A percentile compares a stretch with the other conserved stretches of the same genome.
phyloP scores from a whole-genome alignment of 2,113 vertebrate genomes.

The Hymenochirus boettgeri region DNA sequence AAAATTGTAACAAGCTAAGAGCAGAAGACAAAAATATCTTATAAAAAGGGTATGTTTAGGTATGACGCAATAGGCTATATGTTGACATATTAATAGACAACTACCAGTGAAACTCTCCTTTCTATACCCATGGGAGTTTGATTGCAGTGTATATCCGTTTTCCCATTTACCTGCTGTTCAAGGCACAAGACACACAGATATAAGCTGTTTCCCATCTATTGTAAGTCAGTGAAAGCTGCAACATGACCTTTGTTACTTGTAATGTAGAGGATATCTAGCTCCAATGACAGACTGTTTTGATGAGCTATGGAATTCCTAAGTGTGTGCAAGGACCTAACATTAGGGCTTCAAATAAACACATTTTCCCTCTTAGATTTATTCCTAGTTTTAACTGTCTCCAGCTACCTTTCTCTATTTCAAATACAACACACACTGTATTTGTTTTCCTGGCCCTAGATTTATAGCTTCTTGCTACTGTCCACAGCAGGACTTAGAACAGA shows the following conservation, averaged over 20 bases:
- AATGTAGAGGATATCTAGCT: conserved; percentile 2
- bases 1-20: no score
- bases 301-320: background rate
- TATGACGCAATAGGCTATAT: no score
- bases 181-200: background rate
- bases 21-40: no score
- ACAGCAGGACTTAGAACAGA: no score
- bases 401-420: no score
- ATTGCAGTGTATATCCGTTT: background rate
- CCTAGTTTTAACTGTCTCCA: background rate
- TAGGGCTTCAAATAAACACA: background rate
- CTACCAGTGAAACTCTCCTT: background rate
- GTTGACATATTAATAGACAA: no score
- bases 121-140: background rate
- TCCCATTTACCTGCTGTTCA: background rate
- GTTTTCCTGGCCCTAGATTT: no score
- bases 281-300: conserved; percentile 13
- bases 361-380: background rate
- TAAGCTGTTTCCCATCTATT: conserved; percentile 11
- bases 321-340: conserved; percentile 3
- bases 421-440: no score
- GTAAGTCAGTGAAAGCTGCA: conserved; percentile 7
- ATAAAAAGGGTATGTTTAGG: no score
- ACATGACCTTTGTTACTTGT: conserved; percentile 3
- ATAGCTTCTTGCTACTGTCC: no score